A percentile compares a stretch with the other conserved stretches of the same genome.
phyloP scores from a whole-genome alignment of 2,113 vertebrate species.

The Donacobius atricapilla region DNA sequence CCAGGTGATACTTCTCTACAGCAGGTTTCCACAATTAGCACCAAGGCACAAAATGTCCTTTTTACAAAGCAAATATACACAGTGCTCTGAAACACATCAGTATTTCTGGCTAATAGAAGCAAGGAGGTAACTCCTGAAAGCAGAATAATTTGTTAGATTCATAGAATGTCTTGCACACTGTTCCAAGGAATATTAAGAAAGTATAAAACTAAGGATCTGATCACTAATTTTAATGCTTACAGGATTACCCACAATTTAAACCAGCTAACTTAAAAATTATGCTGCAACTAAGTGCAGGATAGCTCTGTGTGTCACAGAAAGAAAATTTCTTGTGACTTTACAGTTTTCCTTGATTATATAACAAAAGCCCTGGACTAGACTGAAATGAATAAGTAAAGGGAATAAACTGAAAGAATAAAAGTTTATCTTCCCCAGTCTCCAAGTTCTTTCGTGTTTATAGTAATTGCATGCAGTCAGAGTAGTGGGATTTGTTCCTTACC shows the following conservation, averaged over 20 bases:
- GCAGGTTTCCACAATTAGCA: neutral
- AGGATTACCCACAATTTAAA: neutral
- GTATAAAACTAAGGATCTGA: neutral
- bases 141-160: neutral
- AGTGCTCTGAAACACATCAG: neutral
- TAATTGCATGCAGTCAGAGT: neutral
- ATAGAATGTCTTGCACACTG: neutral
- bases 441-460: neutral
- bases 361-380: neutral
- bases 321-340: neutral
- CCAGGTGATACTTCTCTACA: neutral
- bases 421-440: neutral
- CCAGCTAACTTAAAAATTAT: neutral
- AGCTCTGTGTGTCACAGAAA: neutral
- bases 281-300: neutral
- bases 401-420: neutral
- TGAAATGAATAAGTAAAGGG: neutral
- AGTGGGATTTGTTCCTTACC: neutral
- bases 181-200: neutral
- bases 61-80: neutral
- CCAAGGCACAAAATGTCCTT: neutral
- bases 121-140: neutral
- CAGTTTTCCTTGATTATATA: neutral
- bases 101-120: conserved; percentile 14
- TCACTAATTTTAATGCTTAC: neutral